Evolutionary conservation across 2,797 vertebrate species (phyloP).

Genomic region (Odontamblyopus rebecca): DNA sequence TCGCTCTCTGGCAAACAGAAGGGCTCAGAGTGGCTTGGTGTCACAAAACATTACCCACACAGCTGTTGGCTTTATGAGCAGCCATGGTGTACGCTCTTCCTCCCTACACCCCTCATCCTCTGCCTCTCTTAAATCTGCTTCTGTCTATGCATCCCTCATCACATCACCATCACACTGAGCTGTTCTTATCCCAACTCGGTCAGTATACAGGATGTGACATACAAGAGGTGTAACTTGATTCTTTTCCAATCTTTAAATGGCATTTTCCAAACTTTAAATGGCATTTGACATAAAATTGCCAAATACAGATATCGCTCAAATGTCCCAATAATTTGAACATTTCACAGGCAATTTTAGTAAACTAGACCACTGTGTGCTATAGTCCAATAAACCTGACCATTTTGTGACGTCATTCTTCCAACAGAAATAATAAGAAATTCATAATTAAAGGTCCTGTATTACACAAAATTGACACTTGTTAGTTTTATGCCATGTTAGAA

Average conservation of each 20-base stretch:
- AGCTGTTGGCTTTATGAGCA: slow-evolving; percentile 80
- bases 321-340: not conserved
- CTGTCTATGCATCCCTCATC: slow-evolving; percentile 30
- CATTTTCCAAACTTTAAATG: not conserved
- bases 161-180: slow-evolving; percentile 38
- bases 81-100: slow-evolving; percentile 63
- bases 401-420: not conserved
- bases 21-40: slow-evolving; percentile 75
- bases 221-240: not conserved
- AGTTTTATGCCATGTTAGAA: too few species aligned
- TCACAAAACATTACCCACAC: slow-evolving; percentile 83
- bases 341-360: not conserved
- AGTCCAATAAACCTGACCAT: not conserved
- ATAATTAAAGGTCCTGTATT: too few species aligned
- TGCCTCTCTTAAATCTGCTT: slow-evolving; percentile 29
- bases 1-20: slow-evolving; percentile 76
- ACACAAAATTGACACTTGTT: too few species aligned
- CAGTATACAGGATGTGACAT: not conserved
- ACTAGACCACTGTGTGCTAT: not conserved
- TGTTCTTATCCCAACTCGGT: slow-evolving; percentile 49
- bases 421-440: not conserved
- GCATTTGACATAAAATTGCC: not conserved
- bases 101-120: slow-evolving; percentile 44
- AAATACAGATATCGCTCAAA: not conserved
- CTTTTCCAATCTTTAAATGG: not conserved